Base-by-base conservation (phyloP, 2,113 vertebrate species). In the Mystacornis crossleyi region DNA sequence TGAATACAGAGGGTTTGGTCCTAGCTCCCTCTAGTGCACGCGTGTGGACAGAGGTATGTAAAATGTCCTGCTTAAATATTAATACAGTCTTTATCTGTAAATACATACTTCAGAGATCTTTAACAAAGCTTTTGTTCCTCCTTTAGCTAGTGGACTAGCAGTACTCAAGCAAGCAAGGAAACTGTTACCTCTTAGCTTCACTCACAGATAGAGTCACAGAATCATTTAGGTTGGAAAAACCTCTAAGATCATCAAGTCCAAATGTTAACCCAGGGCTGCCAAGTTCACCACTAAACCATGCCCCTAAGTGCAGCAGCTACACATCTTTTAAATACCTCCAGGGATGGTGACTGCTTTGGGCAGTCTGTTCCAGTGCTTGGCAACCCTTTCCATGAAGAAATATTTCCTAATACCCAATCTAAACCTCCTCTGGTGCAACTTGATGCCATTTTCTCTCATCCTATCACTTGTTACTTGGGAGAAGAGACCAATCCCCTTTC, bases 1-100 rank as follows among this genome's bases (percentile, higher is more conserved):
- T 17, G 16, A n/a, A 5, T 34, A 7, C 1, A 0, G 40, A 89
- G 53, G 31, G 45, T 62, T 81, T 93, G 95, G 73, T 91, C 81
- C n/a, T 92, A 6, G 94, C 96, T 95, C 95, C 95, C 95, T 91
- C 96, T 97, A 97, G 96, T 91, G 95, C 65, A 57, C 64, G 20
- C 25, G 1, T 45, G n/a, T 38, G 61, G 43, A 61, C 57, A 93
- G 69, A 86, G 24, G n/a, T 31, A 47, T 4, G 12, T 43, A 80
- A 86, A 92, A 71, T 38, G 31, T 36, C 54, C 31, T 53, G 28
- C 33, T 81, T 54, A 36, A 66, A 36, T 65, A 71, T 25, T 58
- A 55, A 15, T 64, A 33, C 5, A 70, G 55, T 60, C 29, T 47
- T 55, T 64, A 14, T 65, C 7, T 69, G 33, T 81, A 70, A 83